Base-by-base conservation (phyloP, 2,888 invertebrate genomes). In the Neria commutata region DNA sequence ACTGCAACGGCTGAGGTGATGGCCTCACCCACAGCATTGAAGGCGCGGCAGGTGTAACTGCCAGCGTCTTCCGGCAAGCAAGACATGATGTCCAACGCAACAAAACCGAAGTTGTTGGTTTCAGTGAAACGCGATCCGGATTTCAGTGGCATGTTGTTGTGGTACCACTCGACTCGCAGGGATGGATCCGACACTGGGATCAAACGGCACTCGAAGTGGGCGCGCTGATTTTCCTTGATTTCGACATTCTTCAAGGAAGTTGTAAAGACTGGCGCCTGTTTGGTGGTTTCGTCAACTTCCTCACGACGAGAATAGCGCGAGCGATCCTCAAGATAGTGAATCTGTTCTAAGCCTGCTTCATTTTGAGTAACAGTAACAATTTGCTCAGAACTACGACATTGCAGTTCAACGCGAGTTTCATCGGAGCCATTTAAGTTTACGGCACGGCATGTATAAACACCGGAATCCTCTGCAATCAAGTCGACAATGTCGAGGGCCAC, bases 401-500 rank as follows among this genome's bases (percentile, higher is more conserved):
- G 85, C 48, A 94, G 77, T 26, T 84, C 85, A 72, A 92, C 92
- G 57, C 85, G 87, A 1, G 91, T 91, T 83, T 95, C 95, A 77
- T 94, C 96, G 62, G 88, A 88, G 48, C 99, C 99, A 24, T 93
- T 87, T 25, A 91, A 84, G 77, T 98, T 99, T 1, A 91, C 91
- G 19, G 98, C 96, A 60, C 94, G 87, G 77, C 97, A 95, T 3
- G 96, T 97, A 81, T 98, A 99, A 21, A 90, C 87, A 49, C 94
- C 97, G 1, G 92, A 90, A 82, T 99, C 98, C 84, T 98, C 98
- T 55, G 96, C 94, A 77, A 97, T 97, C 56, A 96, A 85, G 78
- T 97, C 97, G 67, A 97, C 89, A 64, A 99, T 94, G 76, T 98
- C 98, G 64, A 99, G 85, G 16, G 98, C 97, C 21, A 98, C 98